These are phyloP conservation scores for Papilio machaon DNA, from an alignment of 1,140 invertebrate species.

Conservation along the genomic window DNA sequence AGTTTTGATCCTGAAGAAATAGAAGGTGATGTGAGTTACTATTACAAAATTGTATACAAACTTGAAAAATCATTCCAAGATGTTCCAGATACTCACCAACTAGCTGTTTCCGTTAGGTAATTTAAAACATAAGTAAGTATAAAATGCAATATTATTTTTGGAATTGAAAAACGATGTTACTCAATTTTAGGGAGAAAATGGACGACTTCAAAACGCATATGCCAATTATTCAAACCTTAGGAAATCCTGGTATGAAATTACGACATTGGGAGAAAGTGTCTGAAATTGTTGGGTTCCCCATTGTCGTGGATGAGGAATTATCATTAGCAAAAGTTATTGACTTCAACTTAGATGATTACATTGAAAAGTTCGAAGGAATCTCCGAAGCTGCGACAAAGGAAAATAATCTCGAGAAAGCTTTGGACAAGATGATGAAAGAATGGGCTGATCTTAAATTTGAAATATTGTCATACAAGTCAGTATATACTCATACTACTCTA, in stretches of 20 bases:
- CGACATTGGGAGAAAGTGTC: conserved; percentile 98
- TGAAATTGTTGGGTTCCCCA: conserved; percentile 96
- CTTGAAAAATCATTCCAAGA: conserved; percentile 93
- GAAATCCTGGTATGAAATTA: conserved; percentile 96
- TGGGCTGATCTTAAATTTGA: conserved; percentile 95
- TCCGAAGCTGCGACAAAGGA: conserved; percentile 98
- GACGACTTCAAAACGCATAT: conserved; percentile 95
- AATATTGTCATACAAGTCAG: conserved; percentile 86
- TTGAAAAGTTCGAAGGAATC: conserved; percentile 95
- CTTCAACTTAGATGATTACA: conserved; percentile 94
- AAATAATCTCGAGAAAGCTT: conserved; percentile 94
- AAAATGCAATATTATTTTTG: not conserved
- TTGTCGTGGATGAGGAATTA: conserved; percentile 92
- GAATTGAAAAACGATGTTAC: not conserved
- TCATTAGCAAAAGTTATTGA: conserved; percentile 96
- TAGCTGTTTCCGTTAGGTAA: conserved; percentile 85
- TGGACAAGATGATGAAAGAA: conserved; percentile 95
- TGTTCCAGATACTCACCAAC: conserved; percentile 84
- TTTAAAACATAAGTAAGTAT: conserved; percentile 26
- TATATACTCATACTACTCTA: conserved; percentile 41
- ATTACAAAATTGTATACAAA: conserved; percentile 92
- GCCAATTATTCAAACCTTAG: conserved; percentile 95
- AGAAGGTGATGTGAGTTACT: conserved; percentile 90
- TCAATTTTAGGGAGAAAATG: conserved; percentile 84
- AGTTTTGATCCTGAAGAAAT: conserved; percentile 94